Evolutionary conservation across 2,113 vertebrate genomes (phyloP).

Genomic region (Edolisoma coerulescens): DNA sequence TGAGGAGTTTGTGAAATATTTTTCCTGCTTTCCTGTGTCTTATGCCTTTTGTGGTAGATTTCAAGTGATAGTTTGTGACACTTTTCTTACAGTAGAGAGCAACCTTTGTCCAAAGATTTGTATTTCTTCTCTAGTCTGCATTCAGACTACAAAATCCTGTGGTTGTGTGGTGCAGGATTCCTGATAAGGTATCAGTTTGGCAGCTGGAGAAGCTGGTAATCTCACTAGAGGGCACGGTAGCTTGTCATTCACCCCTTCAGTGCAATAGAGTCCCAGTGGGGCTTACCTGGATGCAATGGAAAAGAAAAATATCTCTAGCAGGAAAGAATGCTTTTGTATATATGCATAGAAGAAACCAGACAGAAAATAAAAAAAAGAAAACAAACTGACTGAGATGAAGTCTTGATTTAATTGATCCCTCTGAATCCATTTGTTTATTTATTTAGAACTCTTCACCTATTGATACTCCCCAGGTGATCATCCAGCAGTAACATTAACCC

Average conservation of each 20-base stretch:
- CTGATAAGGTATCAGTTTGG: background rate
- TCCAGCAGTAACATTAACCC: background rate
- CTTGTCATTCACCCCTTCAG: background rate
- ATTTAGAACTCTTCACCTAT: background rate
- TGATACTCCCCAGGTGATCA: background rate
- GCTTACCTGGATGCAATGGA: background rate
- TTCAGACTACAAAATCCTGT: background rate
- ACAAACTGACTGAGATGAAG: background rate
- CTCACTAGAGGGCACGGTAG: background rate
- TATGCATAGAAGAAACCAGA: background rate
- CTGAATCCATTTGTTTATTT: background rate
- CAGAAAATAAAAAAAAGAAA: background rate
- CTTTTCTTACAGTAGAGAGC: background rate
- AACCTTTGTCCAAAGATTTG: background rate
- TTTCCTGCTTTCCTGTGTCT: background rate
- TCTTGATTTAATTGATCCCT: background rate
- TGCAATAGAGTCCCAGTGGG: background rate
- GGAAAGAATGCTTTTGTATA: background rate
- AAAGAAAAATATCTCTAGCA: background rate
- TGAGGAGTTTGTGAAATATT: background rate
- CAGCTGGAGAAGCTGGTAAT: background rate
- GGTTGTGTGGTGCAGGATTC: background rate
- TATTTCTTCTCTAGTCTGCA: background rate
- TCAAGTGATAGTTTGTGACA: background rate
- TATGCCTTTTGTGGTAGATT: background rate